A percentile compares a stretch with the other conserved stretches of the same genome.
Evolutionary conservation across 2,888 invertebrate genomes (phyloP).

Genomic region (Linnaemya vulpina): DNA sequence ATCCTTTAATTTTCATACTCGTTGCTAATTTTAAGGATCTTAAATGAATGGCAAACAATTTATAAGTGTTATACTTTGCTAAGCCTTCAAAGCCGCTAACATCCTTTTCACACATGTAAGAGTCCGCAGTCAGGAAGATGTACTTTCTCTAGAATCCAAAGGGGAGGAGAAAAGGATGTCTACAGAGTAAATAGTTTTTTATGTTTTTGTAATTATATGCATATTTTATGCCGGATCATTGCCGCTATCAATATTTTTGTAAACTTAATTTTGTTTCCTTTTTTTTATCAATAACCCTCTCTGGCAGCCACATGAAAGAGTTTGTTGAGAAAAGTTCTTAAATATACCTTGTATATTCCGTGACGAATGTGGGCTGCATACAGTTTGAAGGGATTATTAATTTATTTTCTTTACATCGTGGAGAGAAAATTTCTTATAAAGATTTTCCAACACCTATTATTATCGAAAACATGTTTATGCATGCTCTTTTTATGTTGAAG

Average conservation of each 20-base stretch:
- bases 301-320: background rate
- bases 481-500: background rate
- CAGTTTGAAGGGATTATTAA: conserved; percentile 31
- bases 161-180: background rate
- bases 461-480: conserved; percentile 10
- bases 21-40: background rate
- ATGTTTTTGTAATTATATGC: conserved; percentile 57
- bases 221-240: conserved; percentile 63
- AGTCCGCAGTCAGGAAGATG: conserved; percentile 22
- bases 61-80: conserved; percentile 60
- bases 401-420: background rate
- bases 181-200: background rate
- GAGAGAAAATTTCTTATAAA: background rate
- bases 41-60: conserved; percentile 61
- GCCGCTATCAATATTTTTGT: conserved; percentile 24
- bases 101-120: conserved; percentile 18
- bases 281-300: conserved; percentile 18
- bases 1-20: conserved; percentile 41
- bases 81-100: conserved; percentile 24
- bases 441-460: conserved; percentile 15
- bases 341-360: conserved; percentile 30
- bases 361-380: conserved; percentile 55
- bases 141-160: conserved; percentile 19
- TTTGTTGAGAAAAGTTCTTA: background rate
- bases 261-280: background rate